Base-by-base conservation (phyloP, 2,113 vertebrate species). In the Scytalopus superciliaris region DNA sequence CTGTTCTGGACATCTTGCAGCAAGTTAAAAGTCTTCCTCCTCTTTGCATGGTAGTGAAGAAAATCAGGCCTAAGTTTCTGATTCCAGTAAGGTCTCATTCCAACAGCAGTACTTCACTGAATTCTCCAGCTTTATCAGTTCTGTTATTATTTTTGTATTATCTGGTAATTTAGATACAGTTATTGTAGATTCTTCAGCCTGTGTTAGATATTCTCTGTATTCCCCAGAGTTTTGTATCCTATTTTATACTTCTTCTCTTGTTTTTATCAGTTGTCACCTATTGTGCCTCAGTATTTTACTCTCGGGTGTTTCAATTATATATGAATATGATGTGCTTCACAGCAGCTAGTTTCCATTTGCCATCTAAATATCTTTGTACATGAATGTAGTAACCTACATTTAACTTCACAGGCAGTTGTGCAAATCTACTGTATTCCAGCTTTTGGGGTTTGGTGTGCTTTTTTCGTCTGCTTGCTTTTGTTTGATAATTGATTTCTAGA, bases 241-340 rank as follows among this genome's bases (percentile, higher is more conserved):
- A 78, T 97, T 98, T 97, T 94, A 96, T 97, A 96, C 84, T 96
- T 50, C 91, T 93, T 88, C 84, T 85, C 90, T 96, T 96, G 77
- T 97, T 98, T 98, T 98, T 95, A 97, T 97, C 97, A 97, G 93
- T 98, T 98, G 97, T 97, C 97, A 97, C 97, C 97, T 97, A 96
- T 96, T 97, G 95, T 95, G 96, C 92, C 95, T 98, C 77, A 57
- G 94, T 96, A 93, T 98, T 97, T 98, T 97, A 98, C 95, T 97
- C 97, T 94, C 2, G 79, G 94, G 97, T 97, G 86, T 89, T 98
- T 98, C 96, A 98, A 98, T 98, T 98, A 98, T 98, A 97, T 94
- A 98, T 98, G 97, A 98, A 95, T 90, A 87, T 93, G 93, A 94
- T 96, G 88, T 89, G 93, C 96, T 94, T 97, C 95, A 94, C 92